Evolutionary conservation across 2,888 invertebrate species (phyloP).

Genomic region (Venusia cambrica): DNA sequence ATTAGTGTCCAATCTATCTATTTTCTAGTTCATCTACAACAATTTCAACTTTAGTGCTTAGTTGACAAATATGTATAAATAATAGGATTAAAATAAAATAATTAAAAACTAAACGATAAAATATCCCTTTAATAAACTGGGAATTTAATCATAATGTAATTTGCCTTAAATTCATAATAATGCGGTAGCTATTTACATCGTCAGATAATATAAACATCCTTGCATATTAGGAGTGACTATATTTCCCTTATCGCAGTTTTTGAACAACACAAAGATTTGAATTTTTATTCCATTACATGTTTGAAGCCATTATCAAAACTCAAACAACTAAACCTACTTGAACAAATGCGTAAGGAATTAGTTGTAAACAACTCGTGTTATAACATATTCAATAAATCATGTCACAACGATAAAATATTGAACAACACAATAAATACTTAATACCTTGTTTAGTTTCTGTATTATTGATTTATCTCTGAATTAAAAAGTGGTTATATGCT

Average conservation of each 20-base stretch:
- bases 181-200: slow-evolving; percentile 10
- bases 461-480: no score
- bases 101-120: slow-evolving; percentile 51
- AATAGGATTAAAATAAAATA: slow-evolving; percentile 58
- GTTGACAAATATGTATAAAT: slow-evolving; percentile 59
- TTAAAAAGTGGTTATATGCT: no score
- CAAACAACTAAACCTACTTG: not conserved
- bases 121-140: slow-evolving; percentile 32
- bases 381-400: no score
- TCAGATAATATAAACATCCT: slow-evolving; percentile 9
- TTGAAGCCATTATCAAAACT: slow-evolving; percentile 10
- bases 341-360: slow-evolving; percentile 12
- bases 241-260: no score
- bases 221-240: no score
- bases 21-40: slow-evolving; percentile 22
- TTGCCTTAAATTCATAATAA: slow-evolving; percentile 15
- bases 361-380: no score
- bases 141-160: slow-evolving; percentile 15
- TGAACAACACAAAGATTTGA: not conserved
- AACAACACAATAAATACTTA: no score
- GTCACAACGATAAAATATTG: no score
- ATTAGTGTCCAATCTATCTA: slow-evolving; percentile 20
- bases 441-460: no score
- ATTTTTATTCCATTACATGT: slow-evolving; percentile 1
- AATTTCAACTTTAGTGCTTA: slow-evolving; percentile 48